Base-by-base conservation (phyloP, 1,140 invertebrate species). In the Drosophila sechellia region DNA sequence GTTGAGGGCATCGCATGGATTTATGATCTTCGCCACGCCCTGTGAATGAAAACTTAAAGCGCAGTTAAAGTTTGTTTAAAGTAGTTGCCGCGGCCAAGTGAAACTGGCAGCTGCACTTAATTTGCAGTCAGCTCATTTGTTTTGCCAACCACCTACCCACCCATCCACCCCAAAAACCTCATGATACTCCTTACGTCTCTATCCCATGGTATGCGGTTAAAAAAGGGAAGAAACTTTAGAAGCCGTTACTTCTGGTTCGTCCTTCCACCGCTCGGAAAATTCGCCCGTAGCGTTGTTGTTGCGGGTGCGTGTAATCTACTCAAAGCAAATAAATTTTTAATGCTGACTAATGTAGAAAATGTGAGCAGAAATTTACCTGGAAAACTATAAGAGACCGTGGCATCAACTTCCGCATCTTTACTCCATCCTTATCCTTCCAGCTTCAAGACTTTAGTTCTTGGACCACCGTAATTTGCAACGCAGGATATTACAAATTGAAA, bases 311-410 rank as follows among this genome's bases (percentile, higher is more conserved):
- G 83, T 87, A 86, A 86, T 86, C 83, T 86, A 86, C 83, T 79
- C 84, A 86, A 83, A 79, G 83, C 84, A 89, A 87, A 87, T 86
- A 89, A 83, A 86, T 86, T 83, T 83, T 87, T 86, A 86, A 86
- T 86, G 83, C 72, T 87, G 84, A 87, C 83, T 86, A 86, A 86
- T 86, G 83, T 83, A 83, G 79, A 83, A 87, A 86, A 83, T 86
- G 83, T 79, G 83, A 81, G 55, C 79, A 68, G 75, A 79, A 79
- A 83, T 83, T 86, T 86, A 87, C 83, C 83, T 84, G 80, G 60
- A 39, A 52, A 43, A 27, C 55, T 69, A 55, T 61, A 63, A 65
- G 54, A 59, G 54, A 63, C 54, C 25, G 11, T 34, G 54, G 37
- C 54, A 22, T 63, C 54, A 34, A 15, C 17, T 61, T 58, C n/a